Conservation (phyloP, 2,888 invertebrate species). For the Parasteatoda lunata region DNA sequence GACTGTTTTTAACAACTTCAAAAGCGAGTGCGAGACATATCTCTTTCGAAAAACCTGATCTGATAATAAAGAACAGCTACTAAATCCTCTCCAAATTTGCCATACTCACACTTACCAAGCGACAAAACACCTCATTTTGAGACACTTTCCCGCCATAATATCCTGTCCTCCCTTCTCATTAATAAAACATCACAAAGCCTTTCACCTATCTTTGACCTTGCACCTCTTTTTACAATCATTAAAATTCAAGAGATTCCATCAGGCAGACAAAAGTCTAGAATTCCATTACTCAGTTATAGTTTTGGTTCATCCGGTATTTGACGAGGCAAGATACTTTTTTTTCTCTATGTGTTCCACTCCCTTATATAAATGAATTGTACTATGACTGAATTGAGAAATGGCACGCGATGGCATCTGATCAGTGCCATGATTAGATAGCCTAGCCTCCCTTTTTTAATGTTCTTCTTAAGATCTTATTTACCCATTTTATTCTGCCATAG, state of each 20-base stretch:
- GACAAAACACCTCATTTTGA: conserved; percentile 1
- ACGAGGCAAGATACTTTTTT: neutral
- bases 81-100: no score
- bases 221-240: conserved; percentile 17
- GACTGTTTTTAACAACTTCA: no score
- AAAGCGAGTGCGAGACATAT: no score
- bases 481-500: neutral
- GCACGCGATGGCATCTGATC: conserved; percentile 1
- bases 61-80: no score
- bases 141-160: conserved; percentile 23
- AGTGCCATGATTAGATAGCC: neutral
- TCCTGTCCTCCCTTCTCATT: conserved; percentile 1
- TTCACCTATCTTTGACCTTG: neutral
- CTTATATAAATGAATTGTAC: neutral
- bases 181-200: conserved; percentile 27
- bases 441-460: neutral
- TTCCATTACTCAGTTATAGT: conserved; percentile 14
- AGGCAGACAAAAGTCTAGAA: conserved; percentile 9
- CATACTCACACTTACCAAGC: no score
- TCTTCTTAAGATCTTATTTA: neutral
- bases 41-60: no score
- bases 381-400: neutral
- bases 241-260: conserved; percentile 19
- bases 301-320: neutral
- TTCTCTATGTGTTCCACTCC: neutral